These are phyloP conservation scores for Oreochromis spilurus DNA, from an alignment of 2,113 vertebrate species.

Conservation along the genomic window DNA sequence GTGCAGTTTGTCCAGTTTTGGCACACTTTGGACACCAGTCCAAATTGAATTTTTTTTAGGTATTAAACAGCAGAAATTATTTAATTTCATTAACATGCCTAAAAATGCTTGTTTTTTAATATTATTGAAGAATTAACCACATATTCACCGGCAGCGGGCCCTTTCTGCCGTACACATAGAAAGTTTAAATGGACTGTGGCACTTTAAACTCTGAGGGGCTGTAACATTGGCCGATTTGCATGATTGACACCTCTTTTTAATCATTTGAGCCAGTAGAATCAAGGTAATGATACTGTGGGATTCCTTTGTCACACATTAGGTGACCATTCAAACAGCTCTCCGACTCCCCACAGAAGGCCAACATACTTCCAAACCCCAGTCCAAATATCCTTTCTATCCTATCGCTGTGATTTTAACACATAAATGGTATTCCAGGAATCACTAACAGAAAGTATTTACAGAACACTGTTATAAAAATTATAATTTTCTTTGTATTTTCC, in stretches of 20 bases:
- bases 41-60: not conserved
- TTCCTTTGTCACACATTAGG: not conserved
- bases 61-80: not conserved
- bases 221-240: not conserved
- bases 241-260: not conserved
- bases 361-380: not conserved
- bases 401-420: not conserved
- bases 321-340: not conserved
- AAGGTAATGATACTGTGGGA: rapidly evolving
- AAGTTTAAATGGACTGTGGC: not conserved
- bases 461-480: not conserved
- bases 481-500: not conserved
- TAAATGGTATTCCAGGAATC: not conserved
- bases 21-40: not conserved
- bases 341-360: not conserved
- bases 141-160: not conserved
- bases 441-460: not conserved
- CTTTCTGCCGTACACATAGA: not conserved
- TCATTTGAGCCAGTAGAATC: not conserved
- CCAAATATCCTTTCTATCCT: not conserved
- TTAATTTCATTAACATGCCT: not conserved
- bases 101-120: not conserved
- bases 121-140: not conserved
- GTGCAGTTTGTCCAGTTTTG: not conserved
- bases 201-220: not conserved